phyloP scores from a whole-genome alignment of 35 echinoderm and acorn worm species.

The Ophiothrix spiculata region DNA sequence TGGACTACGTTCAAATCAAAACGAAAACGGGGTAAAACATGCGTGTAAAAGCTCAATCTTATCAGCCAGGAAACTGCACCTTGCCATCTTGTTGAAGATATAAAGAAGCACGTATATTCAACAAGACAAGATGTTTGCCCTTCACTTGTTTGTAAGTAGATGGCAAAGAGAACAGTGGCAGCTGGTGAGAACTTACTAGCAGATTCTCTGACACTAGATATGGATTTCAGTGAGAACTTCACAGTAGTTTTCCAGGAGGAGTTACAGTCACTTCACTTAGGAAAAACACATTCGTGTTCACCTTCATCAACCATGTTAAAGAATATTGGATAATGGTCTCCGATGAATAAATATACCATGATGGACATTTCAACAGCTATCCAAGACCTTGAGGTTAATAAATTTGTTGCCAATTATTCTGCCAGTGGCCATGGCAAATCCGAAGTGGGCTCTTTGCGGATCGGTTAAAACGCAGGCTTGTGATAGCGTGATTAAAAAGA shows the following conservation, averaged over 20 bases:
- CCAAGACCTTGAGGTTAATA: too few relatives aligned
- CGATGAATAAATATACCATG: too few relatives aligned
- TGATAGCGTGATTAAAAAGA: too few relatives aligned
- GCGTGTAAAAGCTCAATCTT: not conserved
- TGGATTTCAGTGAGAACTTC: not conserved
- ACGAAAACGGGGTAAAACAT: not conserved
- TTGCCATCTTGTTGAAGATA: not conserved
- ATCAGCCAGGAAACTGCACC: not conserved
- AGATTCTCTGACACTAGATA: not conserved
- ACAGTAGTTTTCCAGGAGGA: too few relatives aligned
- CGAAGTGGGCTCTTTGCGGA: too few relatives aligned
- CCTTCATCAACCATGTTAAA: too few relatives aligned
- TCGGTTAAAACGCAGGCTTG: too few relatives aligned
- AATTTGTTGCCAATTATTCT: too few relatives aligned
- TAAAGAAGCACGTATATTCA: not conserved
- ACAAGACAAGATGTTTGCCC: not conserved
- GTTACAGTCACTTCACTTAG: not conserved
- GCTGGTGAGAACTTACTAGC: not conserved
- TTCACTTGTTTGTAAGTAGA: not conserved
- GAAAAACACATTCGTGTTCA: not conserved
- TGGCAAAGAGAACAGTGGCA: not conserved
- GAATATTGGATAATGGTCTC: too few relatives aligned
- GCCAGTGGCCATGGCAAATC: too few relatives aligned
- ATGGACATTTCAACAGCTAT: too few relatives aligned
- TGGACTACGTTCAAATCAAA: not conserved